Evolutionary conservation across 2,888 invertebrate species (phyloP).

Genomic region (Caenorhabditis doughertyi): DNA sequence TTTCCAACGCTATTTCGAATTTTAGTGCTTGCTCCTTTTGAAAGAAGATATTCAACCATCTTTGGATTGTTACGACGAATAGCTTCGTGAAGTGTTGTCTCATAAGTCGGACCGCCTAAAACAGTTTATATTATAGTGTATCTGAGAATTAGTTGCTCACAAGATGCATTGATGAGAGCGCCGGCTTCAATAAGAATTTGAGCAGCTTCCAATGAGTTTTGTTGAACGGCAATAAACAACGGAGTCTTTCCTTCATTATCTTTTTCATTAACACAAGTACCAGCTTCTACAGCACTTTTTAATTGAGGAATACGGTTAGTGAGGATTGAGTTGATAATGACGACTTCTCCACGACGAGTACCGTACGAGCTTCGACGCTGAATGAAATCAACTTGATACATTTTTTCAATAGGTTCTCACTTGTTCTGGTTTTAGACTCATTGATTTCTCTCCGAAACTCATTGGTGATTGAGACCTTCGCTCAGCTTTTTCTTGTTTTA

Average conservation of each 20-base stretch:
- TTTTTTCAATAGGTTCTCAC: background rate
- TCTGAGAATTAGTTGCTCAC: slow-evolving; percentile 25
- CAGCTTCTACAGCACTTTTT: slow-evolving; percentile 55
- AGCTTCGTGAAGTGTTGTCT: slow-evolving; percentile 68
- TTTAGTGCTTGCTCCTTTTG: slow-evolving; percentile 68
- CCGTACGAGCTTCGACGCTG: slow-evolving; percentile 58
- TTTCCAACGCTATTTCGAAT: slow-evolving; percentile 40
- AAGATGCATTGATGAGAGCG: slow-evolving; percentile 69
- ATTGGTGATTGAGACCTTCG: slow-evolving; percentile 49
- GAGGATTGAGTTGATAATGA: slow-evolving; percentile 58
- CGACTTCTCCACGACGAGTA: slow-evolving; percentile 60
- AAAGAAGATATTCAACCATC: slow-evolving; percentile 64
- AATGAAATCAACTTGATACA: too few relatives aligned
- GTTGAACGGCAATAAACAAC: slow-evolving; percentile 61
- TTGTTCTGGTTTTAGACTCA: slow-evolving; percentile 32
- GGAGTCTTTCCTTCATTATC: slow-evolving; percentile 62
- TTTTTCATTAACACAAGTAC: slow-evolving; percentile 66
- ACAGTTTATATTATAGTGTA: background rate
- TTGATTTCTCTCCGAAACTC: slow-evolving; percentile 50
- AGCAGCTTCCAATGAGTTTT: slow-evolving; percentile 54
- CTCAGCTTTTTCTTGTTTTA: background rate
- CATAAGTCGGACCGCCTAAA: slow-evolving; percentile 55
- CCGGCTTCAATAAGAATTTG: slow-evolving; percentile 65
- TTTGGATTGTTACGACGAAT: slow-evolving; percentile 40
- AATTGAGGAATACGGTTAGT: slow-evolving; percentile 58